Evolutionary conservation across 2,888 invertebrate genomes (phyloP).

Genomic region (Philopedon plagiatum): DNA sequence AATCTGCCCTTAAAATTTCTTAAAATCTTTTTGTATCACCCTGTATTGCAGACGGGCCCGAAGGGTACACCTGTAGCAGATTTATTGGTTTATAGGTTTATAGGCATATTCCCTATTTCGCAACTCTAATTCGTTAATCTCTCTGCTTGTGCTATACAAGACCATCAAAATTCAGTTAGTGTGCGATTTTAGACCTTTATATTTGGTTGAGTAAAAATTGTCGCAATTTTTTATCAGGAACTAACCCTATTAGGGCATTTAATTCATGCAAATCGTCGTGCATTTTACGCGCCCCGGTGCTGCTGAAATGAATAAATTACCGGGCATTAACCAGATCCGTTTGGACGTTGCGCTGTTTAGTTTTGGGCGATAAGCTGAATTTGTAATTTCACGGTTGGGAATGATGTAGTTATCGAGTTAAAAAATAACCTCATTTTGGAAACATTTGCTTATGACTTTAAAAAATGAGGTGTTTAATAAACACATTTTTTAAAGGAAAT

Average conservation of each 20-base stretch:
- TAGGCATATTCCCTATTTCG: too few species aligned
- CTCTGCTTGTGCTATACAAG: too few species aligned
- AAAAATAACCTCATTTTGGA: slow-evolving; percentile 30
- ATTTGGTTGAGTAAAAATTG: neutral
- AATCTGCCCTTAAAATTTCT: too few species aligned
- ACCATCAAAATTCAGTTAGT: too few species aligned
- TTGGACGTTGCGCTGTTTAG: slow-evolving; percentile 24
- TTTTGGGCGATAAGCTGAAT: slow-evolving; percentile 27
- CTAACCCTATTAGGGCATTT: neutral
- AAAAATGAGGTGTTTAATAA: neutral
- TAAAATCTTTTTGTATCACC: too few species aligned
- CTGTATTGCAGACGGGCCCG: too few species aligned
- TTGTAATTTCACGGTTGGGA: slow-evolving; percentile 30
- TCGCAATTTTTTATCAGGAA: neutral
- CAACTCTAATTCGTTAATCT: too few species aligned
- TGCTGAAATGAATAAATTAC: slow-evolving; percentile 51
- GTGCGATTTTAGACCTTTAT: neutral
- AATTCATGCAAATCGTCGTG: slow-evolving; percentile 27
- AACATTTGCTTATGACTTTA: slow-evolving; percentile 27
- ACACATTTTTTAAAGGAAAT: neutral
- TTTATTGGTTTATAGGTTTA: too few species aligned
- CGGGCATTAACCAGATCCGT: slow-evolving; percentile 26
- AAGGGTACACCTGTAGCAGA: too few species aligned
- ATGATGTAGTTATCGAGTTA: slow-evolving; percentile 20
- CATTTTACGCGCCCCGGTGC: slow-evolving; percentile 28